A percentile compares a stretch with the other conserved stretches of the same genome.
phyloP scores from a whole-genome alignment of 2,888 invertebrate species.

The Drosophila paranaensis region DNA sequence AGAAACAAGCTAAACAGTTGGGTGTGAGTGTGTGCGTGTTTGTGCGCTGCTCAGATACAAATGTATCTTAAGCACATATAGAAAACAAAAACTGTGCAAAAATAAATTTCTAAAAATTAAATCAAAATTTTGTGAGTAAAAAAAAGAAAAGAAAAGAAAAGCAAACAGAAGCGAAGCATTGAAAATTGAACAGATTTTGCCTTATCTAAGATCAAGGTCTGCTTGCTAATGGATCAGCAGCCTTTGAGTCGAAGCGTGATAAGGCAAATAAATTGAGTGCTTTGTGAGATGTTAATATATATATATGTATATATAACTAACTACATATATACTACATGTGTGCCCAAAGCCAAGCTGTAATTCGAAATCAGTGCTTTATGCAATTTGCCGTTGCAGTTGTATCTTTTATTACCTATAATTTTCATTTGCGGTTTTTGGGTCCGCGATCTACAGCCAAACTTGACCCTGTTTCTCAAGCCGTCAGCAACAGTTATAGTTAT shows the following conservation, averaged over 20 bases:
- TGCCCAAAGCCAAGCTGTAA: constrained; percentile 8
- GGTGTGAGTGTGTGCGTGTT: constrained; percentile 22
- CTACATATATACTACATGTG: neutral
- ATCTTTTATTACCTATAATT: constrained; percentile 52
- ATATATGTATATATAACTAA: neutral
- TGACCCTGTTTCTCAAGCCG: constrained; percentile 69
- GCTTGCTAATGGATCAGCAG: constrained; percentile 27
- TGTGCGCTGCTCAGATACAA: constrained; percentile 16
- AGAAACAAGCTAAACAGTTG: constrained; percentile 19
- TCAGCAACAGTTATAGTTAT: constrained; percentile 57
- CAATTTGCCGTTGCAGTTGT: constrained; percentile 26
- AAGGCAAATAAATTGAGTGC: constrained; percentile 39
- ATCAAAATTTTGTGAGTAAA: constrained; percentile 39
- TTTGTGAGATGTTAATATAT: constrained; percentile 9
- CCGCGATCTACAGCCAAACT: constrained; percentile 68
- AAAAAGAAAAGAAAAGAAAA: neutral
- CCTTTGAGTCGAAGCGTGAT: constrained; percentile 30
- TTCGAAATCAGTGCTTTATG: constrained; percentile 14
- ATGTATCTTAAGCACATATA: constrained; percentile 18
- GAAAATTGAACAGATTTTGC: constrained; percentile 17
- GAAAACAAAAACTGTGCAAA: constrained; percentile 29
- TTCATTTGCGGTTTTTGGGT: constrained; percentile 39
- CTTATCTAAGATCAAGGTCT: constrained; percentile 55
- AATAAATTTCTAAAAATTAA: neutral
- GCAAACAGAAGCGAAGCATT: neutral